A percentile compares a stretch with the other conserved stretches of the same genome.
These are phyloP conservation scores for Fragum sueziense DNA, from an alignment of 2,888 invertebrate species.

Conservation along the genomic window DNA sequence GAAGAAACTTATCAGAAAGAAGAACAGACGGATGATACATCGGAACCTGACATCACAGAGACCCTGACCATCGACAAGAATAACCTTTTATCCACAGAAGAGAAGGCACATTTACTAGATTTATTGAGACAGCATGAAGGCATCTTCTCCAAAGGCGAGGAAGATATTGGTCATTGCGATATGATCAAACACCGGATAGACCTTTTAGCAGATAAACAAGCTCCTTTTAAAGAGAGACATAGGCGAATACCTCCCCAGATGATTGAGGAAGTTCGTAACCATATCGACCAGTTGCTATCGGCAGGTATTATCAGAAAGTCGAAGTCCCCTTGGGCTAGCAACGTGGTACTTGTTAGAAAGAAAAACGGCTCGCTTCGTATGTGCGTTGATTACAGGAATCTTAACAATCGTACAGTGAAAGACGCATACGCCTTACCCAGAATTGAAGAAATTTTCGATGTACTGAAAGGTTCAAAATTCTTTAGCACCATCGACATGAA, in stretches of 20 bases:
- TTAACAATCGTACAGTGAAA: too few species aligned
- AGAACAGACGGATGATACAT: background rate
- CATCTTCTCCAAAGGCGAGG: constrained; percentile 1
- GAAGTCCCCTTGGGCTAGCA: too few species aligned
- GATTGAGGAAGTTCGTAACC: constrained; percentile 1
- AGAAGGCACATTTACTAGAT: background rate
- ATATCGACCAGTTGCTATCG: background rate
- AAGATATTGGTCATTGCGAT: constrained; percentile 8
- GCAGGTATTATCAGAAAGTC: too few species aligned
- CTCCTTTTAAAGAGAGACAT: background rate
- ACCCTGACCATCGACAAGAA: background rate
- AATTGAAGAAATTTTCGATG: too few species aligned
- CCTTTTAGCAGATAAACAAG: background rate
- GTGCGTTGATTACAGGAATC: too few species aligned
- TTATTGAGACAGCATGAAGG: background rate
- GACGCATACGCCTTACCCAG: too few species aligned
- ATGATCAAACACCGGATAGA: background rate
- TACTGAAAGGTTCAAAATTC: too few species aligned
- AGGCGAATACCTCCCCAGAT: background rate
- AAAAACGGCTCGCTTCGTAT: too few species aligned
- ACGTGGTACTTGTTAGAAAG: too few species aligned
- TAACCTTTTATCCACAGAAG: background rate
- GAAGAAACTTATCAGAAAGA: background rate
- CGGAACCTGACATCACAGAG: background rate
- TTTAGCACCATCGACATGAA: too few species aligned